Evolutionary conservation across 2,797 vertebrate genomes (phyloP).

Genomic region (Pogonophryne albipinna): DNA sequence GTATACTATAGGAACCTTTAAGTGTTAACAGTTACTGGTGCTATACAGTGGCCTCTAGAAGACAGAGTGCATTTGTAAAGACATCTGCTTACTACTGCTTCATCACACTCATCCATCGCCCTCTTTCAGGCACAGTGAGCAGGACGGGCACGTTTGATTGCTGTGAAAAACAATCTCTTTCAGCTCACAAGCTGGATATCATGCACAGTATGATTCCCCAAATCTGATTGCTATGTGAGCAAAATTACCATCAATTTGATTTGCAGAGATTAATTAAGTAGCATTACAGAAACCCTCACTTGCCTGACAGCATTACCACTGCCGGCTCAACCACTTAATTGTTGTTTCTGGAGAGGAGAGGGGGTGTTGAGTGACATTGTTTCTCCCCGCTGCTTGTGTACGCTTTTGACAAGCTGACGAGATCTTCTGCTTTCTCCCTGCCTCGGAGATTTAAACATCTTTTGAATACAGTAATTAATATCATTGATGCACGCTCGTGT

Average conservation of each 20-base stretch:
- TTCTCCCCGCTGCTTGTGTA: constrained; percentile 49
- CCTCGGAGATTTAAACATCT: constrained; percentile 65
- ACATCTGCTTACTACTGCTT: neutral
- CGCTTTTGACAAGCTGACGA: constrained; percentile 62
- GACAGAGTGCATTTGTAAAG: too few species aligned
- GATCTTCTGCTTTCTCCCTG: constrained; percentile 58
- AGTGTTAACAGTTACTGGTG: too few species aligned
- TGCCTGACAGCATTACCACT: constrained; percentile 65
- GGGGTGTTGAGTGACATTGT: constrained; percentile 52
- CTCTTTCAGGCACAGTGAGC: constrained; percentile 31
- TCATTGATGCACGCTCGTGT: constrained; percentile 43
- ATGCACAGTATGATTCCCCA: constrained; percentile 52
- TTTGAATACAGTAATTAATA: constrained; percentile 74
- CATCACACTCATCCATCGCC: constrained; percentile 10
- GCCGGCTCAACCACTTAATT: constrained; percentile 64
- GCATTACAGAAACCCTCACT: constrained; percentile 66
- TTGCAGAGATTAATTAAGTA: constrained; percentile 83
- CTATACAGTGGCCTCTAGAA: too few species aligned
- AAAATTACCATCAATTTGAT: constrained; percentile 81
- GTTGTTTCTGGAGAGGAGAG: constrained; percentile 53
- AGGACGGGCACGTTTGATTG: constrained; percentile 52
- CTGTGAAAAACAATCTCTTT: constrained; percentile 57
- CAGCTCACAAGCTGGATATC: constrained; percentile 47
- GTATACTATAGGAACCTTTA: too few species aligned
- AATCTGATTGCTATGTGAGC: constrained; percentile 67